Conservation (phyloP, 2,797 vertebrate species). For the Rhabdomys pumilio region DNA sequence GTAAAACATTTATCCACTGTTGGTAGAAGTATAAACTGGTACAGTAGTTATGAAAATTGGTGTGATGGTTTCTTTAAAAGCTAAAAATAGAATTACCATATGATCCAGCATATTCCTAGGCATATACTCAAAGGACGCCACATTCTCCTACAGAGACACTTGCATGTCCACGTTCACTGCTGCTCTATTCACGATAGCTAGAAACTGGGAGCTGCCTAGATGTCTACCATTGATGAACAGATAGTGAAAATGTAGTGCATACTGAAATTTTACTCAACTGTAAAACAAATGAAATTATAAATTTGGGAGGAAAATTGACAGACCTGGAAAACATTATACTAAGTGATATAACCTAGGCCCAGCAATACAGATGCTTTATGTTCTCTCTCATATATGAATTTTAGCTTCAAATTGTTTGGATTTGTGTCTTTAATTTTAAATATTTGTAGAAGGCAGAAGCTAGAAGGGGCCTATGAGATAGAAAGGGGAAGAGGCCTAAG, state of each 20-base stretch:
- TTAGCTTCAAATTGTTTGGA: not conserved
- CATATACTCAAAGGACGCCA: not conserved
- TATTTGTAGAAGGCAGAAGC: not conserved
- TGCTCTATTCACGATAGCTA: not conserved
- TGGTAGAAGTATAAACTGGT: not conserved
- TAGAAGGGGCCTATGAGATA: not conserved
- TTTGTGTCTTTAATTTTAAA: not conserved
- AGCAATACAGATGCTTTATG: not conserved
- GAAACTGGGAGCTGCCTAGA: not conserved
- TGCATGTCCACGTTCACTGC: no score
- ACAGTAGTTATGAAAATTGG: not conserved
- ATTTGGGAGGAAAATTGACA: not conserved
- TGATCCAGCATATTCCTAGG: not conserved
- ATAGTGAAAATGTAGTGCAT: not conserved
- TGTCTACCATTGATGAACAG: no score
- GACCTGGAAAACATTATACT: not conserved
- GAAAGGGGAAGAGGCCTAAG: not conserved
- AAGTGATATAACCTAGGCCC: not conserved
- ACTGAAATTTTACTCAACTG: not conserved
- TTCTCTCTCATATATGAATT: no score
- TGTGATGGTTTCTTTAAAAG: not conserved
- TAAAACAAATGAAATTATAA: not conserved
- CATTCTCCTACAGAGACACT: not conserved
- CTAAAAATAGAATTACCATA: not conserved
- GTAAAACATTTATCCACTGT: not conserved